A percentile compares a stretch with the other conserved stretches of the same genome.
phyloP scores from a whole-genome alignment of 2,113 vertebrate genomes.

The Helogale parvula region DNA sequence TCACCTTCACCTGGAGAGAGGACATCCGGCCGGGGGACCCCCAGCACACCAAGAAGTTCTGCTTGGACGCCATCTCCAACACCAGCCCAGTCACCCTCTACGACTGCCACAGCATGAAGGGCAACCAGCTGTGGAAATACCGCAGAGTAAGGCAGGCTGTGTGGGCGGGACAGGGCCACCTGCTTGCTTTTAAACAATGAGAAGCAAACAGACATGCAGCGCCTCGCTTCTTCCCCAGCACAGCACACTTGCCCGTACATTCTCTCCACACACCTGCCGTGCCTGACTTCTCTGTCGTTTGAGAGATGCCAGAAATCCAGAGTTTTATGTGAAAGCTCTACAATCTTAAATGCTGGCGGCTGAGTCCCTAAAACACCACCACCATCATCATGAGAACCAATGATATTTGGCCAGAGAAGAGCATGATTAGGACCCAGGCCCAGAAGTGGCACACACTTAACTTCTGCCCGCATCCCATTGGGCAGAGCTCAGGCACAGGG shows the following conservation, averaged over 20 bases:
- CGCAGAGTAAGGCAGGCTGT: constrained; percentile 87
- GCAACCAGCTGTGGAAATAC: constrained; percentile 98
- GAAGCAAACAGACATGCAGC: fast-evolving
- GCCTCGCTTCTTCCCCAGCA: background rate
- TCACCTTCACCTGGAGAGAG: constrained; percentile 97
- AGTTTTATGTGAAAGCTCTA: background rate
- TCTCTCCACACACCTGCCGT: background rate
- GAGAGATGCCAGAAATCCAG: background rate
- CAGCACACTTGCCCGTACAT: no score
- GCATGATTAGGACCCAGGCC: background rate
- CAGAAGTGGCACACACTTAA: fast-evolving
- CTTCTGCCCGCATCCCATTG: fast-evolving
- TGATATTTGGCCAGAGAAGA: background rate
- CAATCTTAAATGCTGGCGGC: background rate
- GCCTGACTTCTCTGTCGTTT: background rate
- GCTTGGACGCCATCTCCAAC: constrained; percentile 95
- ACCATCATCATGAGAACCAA: background rate
- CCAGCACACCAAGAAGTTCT: constrained; percentile 96
- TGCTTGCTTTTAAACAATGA: background rate
- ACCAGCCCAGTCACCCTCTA: constrained; percentile 96
- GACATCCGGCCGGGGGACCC: constrained; percentile 96
- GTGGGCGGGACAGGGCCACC: fast-evolving
- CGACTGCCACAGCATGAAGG: constrained; percentile 98
- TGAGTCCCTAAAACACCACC: background rate
- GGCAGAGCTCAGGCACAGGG: background rate